Evolutionary conservation across 2,888 invertebrate species (phyloP), one percentile per base, ranked within the genome.

Genomic region (Physocephala rufipes): DNA sequence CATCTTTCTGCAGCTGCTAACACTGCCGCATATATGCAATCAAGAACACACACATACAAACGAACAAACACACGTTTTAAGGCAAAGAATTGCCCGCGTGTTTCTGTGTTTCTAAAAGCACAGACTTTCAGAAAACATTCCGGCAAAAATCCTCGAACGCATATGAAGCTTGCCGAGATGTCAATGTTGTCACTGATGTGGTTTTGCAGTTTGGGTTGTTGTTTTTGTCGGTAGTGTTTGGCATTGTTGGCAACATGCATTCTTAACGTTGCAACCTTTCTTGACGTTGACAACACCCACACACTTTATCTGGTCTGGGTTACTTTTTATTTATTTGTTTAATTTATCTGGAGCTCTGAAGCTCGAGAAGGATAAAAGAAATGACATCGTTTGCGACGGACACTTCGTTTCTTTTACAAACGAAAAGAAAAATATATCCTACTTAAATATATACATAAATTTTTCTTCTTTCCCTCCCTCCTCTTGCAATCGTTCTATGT

Each of bases 271-370:
- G 16, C 58, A 58, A 24, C 58, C 28, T 36, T 36, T 15, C 66
- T 55, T 53, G 43, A 55, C 58, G 28, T 21, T 43, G 58, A 12
- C 19, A 28, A 26, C 67, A 55, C 67, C 67, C 67, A 67, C 67
- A 67, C 67, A 7, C 67, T 36, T 58, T 28, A 28, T 55, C 55
- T 63, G 63, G 21, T 5, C 47, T 45, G 45, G 28, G 24, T 43
- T 19, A 21, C 49, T 67, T 49, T n/a, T 67, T 67, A 58, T 58
- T 66, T 67, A 58, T 55, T 24, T 24, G 45, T 67, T 55, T 45
- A 55, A 67, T 55, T 67, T 28, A 47, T 63, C 24, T 13, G 16
- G 26, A 15, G 24, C 28, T 55, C 19, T 21, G 26, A 26, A 28
- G 12, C 26, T 26, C 26, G 15, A 47, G 63, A 26, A 26, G 63